Evolutionary conservation across 1,140 invertebrate species (phyloP).

Genomic region (Nasonia giraulti): DNA sequence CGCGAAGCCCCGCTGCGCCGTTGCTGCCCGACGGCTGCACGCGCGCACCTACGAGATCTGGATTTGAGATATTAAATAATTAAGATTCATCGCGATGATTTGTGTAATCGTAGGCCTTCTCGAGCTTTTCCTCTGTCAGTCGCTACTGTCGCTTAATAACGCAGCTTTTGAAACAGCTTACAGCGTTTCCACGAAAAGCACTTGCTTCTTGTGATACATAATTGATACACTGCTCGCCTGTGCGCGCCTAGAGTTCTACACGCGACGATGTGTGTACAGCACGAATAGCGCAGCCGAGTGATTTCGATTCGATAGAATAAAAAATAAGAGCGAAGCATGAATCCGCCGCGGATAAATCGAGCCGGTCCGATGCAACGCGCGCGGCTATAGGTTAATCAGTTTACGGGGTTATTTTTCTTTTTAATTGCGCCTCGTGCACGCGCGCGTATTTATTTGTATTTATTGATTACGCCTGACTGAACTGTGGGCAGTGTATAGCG

Average conservation of each 20-base stretch:
- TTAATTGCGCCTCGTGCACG: background rate
- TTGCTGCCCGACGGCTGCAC: background rate
- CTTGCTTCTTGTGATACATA: too few relatives aligned
- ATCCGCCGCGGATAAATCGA: background rate
- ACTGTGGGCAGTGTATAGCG: background rate
- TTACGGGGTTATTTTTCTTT: constrained; percentile 22
- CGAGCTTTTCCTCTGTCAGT: too few relatives aligned
- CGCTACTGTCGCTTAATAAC: too few relatives aligned
- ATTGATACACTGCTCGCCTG: background rate
- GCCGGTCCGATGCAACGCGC: background rate
- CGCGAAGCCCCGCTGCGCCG: background rate
- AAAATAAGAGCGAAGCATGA: background rate
- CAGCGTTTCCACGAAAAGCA: background rate
- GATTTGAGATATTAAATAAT: constrained; percentile 59
- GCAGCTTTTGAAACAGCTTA: too few relatives aligned
- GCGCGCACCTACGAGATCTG: background rate
- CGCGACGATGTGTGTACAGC: background rate
- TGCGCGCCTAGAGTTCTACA: background rate
- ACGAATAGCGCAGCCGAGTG: background rate
- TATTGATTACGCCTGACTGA: constrained; percentile 28
- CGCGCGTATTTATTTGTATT: constrained; percentile 41
- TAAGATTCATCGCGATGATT: constrained; percentile 60
- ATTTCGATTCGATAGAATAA: too few relatives aligned
- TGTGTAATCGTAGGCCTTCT: background rate
- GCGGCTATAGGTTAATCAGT: background rate